Conservation (phyloP, 2,113 vertebrate genomes). For the Pleuronectes platessa region DNA sequence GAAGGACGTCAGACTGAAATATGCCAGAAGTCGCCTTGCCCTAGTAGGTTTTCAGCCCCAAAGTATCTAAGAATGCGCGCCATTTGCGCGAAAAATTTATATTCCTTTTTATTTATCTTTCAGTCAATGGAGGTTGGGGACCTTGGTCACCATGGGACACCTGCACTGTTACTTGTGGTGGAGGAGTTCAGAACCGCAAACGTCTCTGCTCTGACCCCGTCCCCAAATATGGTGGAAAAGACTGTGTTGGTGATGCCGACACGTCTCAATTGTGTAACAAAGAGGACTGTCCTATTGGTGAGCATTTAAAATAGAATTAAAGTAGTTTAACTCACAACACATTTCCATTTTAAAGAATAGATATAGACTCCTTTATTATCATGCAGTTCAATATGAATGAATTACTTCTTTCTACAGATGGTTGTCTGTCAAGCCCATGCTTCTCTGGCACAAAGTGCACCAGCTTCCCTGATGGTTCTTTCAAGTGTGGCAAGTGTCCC, state of each 20-base stretch:
- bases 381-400: neutral
- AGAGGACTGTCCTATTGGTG: slow-evolving; percentile 81
- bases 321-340: neutral
- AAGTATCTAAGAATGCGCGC: neutral
- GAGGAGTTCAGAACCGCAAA: slow-evolving; percentile 89
- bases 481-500: slow-evolving; percentile 93
- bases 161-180: slow-evolving; percentile 93
- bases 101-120: slow-evolving; percentile 31
- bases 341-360: neutral
- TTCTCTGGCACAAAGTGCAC: slow-evolving; percentile 90
- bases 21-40: slow-evolving; percentile 90
- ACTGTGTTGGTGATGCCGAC: slow-evolving; percentile 86
- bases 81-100: neutral
- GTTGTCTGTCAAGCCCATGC: slow-evolving; percentile 96
- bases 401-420: slow-evolving; percentile 81
- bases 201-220: slow-evolving; percentile 92
- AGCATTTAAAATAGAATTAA: slow-evolving; percentile 18
- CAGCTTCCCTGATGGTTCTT: slow-evolving; percentile 93
- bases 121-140: slow-evolving; percentile 96
- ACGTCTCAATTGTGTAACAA: slow-evolving; percentile 90
- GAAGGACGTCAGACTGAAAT: slow-evolving; percentile 92
- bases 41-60: slow-evolving; percentile 84
- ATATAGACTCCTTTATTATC: neutral
- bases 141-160: slow-evolving; percentile 96
- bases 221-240: slow-evolving; percentile 92